Percentiles rank a stretch among this genome's conserved stretches.
These are phyloP conservation scores for Spheniscus mendiculus DNA, from an alignment of 2,113 vertebrate genomes.

Conservation along the genomic window DNA sequence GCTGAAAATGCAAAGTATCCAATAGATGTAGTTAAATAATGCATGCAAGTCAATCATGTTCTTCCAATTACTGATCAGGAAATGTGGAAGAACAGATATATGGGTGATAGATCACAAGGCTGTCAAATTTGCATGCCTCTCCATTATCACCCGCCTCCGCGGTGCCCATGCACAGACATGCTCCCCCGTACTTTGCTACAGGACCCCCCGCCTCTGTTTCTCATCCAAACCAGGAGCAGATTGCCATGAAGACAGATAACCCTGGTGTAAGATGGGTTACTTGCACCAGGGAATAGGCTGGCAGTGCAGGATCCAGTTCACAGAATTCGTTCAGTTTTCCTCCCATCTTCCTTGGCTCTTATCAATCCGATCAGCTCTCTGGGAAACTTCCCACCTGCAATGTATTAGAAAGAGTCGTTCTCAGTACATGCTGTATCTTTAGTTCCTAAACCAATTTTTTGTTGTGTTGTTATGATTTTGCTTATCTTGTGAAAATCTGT, in stretches of 20 bases:
- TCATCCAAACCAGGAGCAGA: rapidly evolving
- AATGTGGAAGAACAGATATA: rapidly evolving
- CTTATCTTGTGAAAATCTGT: background rate
- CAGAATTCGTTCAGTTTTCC: background rate
- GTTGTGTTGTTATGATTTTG: background rate
- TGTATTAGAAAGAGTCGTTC: rapidly evolving
- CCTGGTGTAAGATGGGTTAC: rapidly evolving
- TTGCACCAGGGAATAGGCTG: rapidly evolving
- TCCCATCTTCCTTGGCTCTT: background rate
- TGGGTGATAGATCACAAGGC: rapidly evolving
- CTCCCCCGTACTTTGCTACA: too few relatives aligned
- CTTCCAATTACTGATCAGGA: background rate
- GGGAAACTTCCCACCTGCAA: background rate
- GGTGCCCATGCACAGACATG: background rate
- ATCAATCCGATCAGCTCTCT: background rate
- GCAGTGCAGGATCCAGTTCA: background rate
- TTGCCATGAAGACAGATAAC: rapidly evolving
- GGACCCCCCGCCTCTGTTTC: background rate
- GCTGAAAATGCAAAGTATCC: background rate
- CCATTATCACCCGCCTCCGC: rapidly evolving
- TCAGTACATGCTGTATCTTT: background rate
- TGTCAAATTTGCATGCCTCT: rapidly evolving
- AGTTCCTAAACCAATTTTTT: background rate
- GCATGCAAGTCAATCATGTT: rapidly evolving
- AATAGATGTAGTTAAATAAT: background rate